These are phyloP conservation scores for Asobara japonica DNA, from an alignment of 1,140 invertebrate genomes.

Conservation along the genomic window DNA sequence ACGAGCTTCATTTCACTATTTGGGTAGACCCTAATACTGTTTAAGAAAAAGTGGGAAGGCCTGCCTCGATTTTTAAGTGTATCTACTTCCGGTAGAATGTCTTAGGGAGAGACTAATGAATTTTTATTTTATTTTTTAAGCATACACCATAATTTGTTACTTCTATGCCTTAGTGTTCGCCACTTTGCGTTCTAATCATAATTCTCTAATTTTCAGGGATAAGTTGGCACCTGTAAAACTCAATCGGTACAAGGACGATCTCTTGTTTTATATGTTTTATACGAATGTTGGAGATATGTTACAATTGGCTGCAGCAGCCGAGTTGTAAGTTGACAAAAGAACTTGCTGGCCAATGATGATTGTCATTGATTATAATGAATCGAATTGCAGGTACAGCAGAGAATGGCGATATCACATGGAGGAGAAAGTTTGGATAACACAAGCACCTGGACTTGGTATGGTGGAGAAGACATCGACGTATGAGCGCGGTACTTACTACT, in stretches of 20 bases:
- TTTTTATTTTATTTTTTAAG: conserved; percentile 7
- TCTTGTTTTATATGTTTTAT: conserved; percentile 99
- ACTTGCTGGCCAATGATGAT: not conserved
- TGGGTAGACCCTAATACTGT: conserved; percentile 12
- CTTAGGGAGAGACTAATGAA: too few relatives aligned
- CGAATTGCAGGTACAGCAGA: conserved; percentile 82
- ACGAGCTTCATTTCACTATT: not conserved
- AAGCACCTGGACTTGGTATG: conserved; percentile 91
- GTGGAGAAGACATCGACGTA: conserved; percentile 94
- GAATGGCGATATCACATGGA: conserved; percentile 99
- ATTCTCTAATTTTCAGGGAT: conserved; percentile 71
- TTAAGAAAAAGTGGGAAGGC: too few relatives aligned
- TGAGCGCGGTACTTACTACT: conserved; percentile 98
- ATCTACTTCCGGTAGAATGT: too few relatives aligned
- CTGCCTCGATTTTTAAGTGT: too few relatives aligned
- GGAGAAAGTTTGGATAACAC: conserved; percentile 98
- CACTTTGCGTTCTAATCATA: too few relatives aligned
- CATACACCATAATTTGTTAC: too few relatives aligned
- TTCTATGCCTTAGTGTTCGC: too few relatives aligned
- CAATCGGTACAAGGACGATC: conserved; percentile 97
- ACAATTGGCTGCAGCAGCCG: conserved; percentile 94
- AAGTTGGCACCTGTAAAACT: conserved; percentile 95
- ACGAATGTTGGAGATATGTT: conserved; percentile 98
- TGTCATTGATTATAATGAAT: not conserved
- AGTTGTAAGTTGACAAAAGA: conserved; percentile 86